These are phyloP conservation scores for Hydrotaea diabolus DNA, from an alignment of 2,888 invertebrate species.

Conservation along the genomic window DNA sequence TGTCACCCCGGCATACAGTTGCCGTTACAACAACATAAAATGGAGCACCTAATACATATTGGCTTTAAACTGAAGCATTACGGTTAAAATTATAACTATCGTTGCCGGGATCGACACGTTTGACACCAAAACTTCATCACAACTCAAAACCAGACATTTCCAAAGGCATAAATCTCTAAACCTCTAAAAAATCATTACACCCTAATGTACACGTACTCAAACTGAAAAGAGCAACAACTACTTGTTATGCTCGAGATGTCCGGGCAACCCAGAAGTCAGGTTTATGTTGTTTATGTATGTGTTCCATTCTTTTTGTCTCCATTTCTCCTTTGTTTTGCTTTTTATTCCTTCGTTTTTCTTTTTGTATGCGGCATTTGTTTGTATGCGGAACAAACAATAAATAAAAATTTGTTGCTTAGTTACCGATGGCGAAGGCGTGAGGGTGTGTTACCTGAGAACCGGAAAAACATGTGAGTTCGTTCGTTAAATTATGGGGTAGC, in stretches of 20 bases:
- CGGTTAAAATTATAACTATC: no score
- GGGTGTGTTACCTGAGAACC: conserved; percentile 20
- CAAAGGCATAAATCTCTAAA: no score
- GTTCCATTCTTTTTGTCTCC: neutral
- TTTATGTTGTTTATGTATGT: conserved; percentile 1
- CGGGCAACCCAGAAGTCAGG: neutral
- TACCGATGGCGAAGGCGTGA: conserved; percentile 13
- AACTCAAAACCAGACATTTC: no score
- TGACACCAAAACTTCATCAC: no score
- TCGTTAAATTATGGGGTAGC: neutral
- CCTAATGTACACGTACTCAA: neutral
- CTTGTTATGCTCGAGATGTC: conserved; percentile 13
- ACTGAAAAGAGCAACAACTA: neutral
- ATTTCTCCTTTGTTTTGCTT: neutral
- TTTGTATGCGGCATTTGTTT: conserved; percentile 25
- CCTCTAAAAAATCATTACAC: no score
- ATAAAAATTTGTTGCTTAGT: conserved; percentile 58
- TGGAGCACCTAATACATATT: no score
- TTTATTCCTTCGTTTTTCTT: neutral
- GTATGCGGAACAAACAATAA: conserved; percentile 49
- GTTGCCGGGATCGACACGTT: no score
- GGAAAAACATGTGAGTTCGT: conserved; percentile 29
- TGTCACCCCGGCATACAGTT: no score
- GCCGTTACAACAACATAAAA: no score
- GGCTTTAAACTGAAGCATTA: no score